Percentiles rank a stretch among this genome's conserved stretches.
Evolutionary conservation across 1,140 invertebrate species (phyloP).

Genomic region (Tetragonula clypearis): DNA sequence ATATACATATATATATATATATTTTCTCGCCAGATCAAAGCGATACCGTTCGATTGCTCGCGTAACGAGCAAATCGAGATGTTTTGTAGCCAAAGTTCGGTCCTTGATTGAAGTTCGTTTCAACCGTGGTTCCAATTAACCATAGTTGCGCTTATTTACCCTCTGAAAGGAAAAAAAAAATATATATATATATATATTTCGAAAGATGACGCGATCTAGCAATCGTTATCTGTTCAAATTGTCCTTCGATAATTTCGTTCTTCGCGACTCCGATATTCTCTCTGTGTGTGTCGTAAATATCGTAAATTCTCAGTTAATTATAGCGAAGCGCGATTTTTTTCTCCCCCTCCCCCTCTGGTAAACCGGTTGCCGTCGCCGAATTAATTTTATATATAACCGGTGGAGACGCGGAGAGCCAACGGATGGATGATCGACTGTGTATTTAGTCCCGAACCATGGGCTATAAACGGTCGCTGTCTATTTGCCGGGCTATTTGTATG

Average conservation of each 20-base stretch:
- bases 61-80: background rate
- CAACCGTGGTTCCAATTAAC: background rate
- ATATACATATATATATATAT: too few species aligned
- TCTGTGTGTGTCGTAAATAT: too few species aligned
- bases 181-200: too few species aligned
- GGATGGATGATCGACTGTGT: background rate
- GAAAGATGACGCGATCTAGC: too few species aligned
- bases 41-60: too few species aligned
- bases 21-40: background rate
- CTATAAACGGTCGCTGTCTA: background rate
- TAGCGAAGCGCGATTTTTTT: background rate
- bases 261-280: too few species aligned
- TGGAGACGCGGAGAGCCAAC: background rate
- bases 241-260: too few species aligned
- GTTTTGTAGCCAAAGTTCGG: background rate
- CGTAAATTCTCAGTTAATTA: background rate
- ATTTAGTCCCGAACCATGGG: background rate
- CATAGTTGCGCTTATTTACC: background rate
- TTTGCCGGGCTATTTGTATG: background rate
- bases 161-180: too few species aligned
- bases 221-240: too few species aligned
- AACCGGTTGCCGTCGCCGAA: background rate
- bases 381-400: background rate
- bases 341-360: too few species aligned
- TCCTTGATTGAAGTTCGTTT: background rate